Evolutionary conservation across 2,797 vertebrate genomes (phyloP).

Genomic region (Austrolebias charrua): DNA sequence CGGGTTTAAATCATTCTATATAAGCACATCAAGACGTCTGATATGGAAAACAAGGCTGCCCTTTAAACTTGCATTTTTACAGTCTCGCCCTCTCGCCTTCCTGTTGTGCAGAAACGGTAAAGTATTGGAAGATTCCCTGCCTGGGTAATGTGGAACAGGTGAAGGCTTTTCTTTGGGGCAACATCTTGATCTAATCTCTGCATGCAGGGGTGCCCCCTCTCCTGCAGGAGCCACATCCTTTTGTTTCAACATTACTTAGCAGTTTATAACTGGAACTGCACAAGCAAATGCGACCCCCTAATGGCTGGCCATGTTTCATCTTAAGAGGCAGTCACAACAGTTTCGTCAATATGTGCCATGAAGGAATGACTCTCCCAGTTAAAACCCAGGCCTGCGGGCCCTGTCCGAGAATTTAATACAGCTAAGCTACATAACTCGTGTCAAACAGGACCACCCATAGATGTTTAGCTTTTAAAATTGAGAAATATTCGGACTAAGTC

Average conservation of each 20-base stretch:
- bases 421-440: conserved; percentile 33
- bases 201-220: conserved; percentile 36
- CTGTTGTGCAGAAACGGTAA: conserved; percentile 33
- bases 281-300: conserved; percentile 42
- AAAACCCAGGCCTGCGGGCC: conserved; percentile 22
- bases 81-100: conserved; percentile 40
- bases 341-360: conserved; percentile 28
- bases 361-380: conserved; percentile 17
- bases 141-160: conserved; percentile 68
- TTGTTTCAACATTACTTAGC: conserved; percentile 35
- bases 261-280: conserved; percentile 37
- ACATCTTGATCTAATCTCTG: conserved; percentile 73
- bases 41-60: conserved; percentile 34
- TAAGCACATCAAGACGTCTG: conserved; percentile 15
- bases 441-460: conserved; percentile 44
- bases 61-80: conserved; percentile 29
- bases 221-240: conserved; percentile 42
- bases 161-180: conserved; percentile 52
- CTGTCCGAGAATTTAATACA: conserved; percentile 24
- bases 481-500: conserved; percentile 34
- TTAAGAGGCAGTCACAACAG: conserved; percentile 28
- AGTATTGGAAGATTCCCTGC: conserved; percentile 63
- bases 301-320: conserved; percentile 37
- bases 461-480: conserved; percentile 6
- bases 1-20: background rate